phyloP scores from a whole-genome alignment of 2,113 vertebrate genomes.

The Polyodon spathula region DNA sequence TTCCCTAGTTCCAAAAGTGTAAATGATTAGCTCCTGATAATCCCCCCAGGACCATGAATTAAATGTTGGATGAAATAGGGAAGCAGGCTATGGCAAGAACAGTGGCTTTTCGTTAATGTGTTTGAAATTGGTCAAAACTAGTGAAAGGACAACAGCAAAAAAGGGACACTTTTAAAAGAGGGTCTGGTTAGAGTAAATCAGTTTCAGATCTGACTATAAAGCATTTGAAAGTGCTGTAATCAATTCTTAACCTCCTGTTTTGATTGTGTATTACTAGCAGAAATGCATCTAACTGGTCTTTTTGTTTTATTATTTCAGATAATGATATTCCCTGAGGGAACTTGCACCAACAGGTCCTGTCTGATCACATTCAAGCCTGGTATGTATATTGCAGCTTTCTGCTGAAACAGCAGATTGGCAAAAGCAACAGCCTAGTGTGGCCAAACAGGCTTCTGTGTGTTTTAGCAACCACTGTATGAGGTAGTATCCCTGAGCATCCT shows the following conservation, averaged over 20 bases:
- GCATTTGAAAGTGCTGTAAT: not conserved
- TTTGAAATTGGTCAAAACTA: no score
- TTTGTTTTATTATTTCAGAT: conserved; percentile 60
- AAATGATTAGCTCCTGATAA: no score
- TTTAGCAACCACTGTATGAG: not conserved
- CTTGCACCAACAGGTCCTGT: conserved; percentile 94
- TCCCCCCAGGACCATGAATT: no score
- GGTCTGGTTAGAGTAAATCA: no score
- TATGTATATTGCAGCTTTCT: conserved; percentile 45
- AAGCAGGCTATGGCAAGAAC: no score
- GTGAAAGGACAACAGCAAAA: no score
- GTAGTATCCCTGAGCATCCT: not conserved
- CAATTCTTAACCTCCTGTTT: not conserved
- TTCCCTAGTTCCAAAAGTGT: no score
- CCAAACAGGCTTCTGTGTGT: not conserved
- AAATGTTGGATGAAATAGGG: no score
- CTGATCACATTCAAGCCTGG: conserved; percentile 97
- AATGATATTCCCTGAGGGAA: conserved; percentile 98
- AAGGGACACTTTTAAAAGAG: no score
- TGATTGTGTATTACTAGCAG: not conserved
- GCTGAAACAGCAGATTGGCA: not conserved
- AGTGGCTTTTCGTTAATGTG: no score
- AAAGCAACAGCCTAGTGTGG: conserved; percentile 3
- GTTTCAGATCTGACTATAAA: no score
- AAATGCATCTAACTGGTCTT: conserved; percentile 14